These are phyloP conservation scores for Dromaius novaehollandiae DNA, from an alignment of 2,113 vertebrate species.

Conservation along the genomic window DNA sequence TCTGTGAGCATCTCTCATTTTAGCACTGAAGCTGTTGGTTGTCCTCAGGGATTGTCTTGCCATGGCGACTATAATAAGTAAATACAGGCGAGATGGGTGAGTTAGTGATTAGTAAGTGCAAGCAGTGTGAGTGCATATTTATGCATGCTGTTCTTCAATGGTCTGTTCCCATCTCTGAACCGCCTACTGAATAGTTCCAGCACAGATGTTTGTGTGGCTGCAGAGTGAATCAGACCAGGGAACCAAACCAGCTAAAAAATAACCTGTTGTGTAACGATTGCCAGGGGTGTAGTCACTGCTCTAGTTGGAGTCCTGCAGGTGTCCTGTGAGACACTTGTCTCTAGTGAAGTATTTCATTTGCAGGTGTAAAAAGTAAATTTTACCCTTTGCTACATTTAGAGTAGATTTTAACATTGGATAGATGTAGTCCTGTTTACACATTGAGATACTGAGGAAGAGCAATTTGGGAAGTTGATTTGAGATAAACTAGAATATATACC, in stretches of 20 bases:
- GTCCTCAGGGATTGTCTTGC: neutral
- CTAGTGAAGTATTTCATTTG: neutral
- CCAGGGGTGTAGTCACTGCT: neutral
- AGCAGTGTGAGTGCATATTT: slow-evolving; percentile 11
- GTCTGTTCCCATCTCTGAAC: slow-evolving; percentile 48
- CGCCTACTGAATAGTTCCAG: slow-evolving; percentile 52
- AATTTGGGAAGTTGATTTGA: neutral
- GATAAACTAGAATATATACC: neutral
- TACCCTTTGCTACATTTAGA: neutral
- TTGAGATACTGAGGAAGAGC: neutral
- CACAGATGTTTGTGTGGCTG: slow-evolving; percentile 53
- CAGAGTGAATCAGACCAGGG: slow-evolving; percentile 12
- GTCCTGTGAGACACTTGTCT: neutral
- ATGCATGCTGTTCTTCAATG: slow-evolving; percentile 40
- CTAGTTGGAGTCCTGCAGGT: neutral
- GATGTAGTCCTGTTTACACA: neutral
- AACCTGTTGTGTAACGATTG: neutral
- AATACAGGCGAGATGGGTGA: neutral
- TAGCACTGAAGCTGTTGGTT: neutral
- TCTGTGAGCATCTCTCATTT: neutral
- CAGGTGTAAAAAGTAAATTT: neutral
- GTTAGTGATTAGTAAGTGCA: neutral
- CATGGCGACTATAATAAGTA: neutral
- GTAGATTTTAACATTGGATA: neutral
- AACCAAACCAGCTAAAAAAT: slow-evolving; percentile 14